These are phyloP conservation scores for Amiota minor DNA, from an alignment of 2,888 invertebrate genomes.

Conservation along the genomic window DNA sequence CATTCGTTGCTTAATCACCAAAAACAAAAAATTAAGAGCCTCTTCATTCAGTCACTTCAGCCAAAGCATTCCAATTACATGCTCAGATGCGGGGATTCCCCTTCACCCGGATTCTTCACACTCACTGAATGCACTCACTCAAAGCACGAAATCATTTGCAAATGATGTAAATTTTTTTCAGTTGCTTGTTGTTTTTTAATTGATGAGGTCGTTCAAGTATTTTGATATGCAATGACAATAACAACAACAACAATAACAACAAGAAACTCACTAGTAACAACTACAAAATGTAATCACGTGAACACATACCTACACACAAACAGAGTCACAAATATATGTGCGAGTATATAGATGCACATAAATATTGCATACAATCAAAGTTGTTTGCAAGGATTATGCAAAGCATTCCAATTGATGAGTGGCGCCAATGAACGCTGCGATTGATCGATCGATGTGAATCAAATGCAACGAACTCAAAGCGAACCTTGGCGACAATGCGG, in stretches of 20 bases:
- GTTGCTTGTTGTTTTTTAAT: neutral
- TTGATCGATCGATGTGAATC: neutral
- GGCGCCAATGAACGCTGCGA: neutral
- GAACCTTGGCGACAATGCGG: slow-evolving; percentile 6
- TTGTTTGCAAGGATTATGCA: neutral
- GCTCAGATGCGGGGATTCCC: too few relatives aligned
- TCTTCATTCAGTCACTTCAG: too few relatives aligned
- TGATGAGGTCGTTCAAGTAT: neutral
- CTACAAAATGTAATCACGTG: slow-evolving; percentile 9
- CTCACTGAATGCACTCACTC: too few relatives aligned
- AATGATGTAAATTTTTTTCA: too few relatives aligned
- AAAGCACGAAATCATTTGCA: too few relatives aligned
- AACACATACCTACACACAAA: neutral
- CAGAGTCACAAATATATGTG: neutral
- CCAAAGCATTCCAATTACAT: too few relatives aligned
- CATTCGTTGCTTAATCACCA: too few relatives aligned
- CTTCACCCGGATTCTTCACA: too few relatives aligned
- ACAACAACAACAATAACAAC: neutral
- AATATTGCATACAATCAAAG: neutral
- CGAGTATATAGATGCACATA: neutral
- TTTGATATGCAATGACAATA: slow-evolving; percentile 12
- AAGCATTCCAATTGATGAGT: neutral
- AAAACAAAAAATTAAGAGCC: too few relatives aligned
- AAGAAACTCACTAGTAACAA: neutral
- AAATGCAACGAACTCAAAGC: neutral